Evolutionary conservation across 2,113 vertebrate species (phyloP), one percentile per base, ranked within the genome.

Genomic region (Archocentrus centrarchus): DNA sequence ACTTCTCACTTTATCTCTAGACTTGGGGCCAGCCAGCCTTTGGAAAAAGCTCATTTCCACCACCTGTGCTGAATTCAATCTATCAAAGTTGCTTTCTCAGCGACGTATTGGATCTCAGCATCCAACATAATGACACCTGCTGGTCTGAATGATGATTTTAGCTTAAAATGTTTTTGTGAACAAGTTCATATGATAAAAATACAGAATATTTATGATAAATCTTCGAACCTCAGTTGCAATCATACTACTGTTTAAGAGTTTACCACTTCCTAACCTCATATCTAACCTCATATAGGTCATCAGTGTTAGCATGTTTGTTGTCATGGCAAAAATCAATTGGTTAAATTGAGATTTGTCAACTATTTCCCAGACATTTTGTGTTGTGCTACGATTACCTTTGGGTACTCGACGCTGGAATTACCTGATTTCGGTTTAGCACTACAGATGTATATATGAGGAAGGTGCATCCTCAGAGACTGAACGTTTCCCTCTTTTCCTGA

Each of bases 401-500:
- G 2, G 35, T 35, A 35, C 6, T 35, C 35, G 6, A 35, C 35
- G 35, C 35, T 35, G 35, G 35, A 35, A 7, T 7, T 7, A 35
- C 61, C 37, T 2, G 61, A 2, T 39, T 64, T 2, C 39, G 35
- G 20, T 14, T 22, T 39, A n/a, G 39, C 60, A 62, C 35, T 35
- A 22, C 39, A 35, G 61, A 64, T 39, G 35, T 64, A 6, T 20
- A 3, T 11, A 39, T 30, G 8, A 20, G 61, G 3, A 64, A 64
- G 61, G 61, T 22, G 61, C 61, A 0, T 22, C 20, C 35, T 35
- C 61, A 22, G 61, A 64, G 35, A 41, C 20, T 41, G 37, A 64
- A 64, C 14, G 37, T 41, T 18, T 22, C 62, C 35, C 37, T 3
- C n/a, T 13, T 41, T 64, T 41, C 35, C 35, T 0, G 3, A 64